Evolutionary conservation across 2,888 invertebrate genomes (phyloP).

Genomic region (Tipula lateralis): DNA sequence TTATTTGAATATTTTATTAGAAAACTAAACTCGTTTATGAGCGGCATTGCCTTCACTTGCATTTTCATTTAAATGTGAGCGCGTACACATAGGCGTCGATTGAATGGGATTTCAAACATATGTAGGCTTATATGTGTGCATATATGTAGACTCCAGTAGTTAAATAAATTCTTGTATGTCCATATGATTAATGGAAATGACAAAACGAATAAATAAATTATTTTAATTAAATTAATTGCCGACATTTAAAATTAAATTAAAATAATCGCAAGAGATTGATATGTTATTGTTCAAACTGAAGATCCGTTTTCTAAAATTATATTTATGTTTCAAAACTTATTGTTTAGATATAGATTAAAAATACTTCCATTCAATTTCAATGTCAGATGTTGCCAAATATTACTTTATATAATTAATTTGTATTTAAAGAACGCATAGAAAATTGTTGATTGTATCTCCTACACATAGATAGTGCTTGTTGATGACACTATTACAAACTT

Average conservation of each 20-base stretch:
- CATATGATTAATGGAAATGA: not conserved
- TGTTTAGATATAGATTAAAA: too few relatives aligned
- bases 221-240: not conserved
- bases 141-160: not conserved
- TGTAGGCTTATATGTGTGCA: not conserved
- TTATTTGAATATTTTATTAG: slow-evolving; percentile 11
- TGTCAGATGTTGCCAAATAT: too few relatives aligned
- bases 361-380: too few relatives aligned
- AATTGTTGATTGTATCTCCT: too few relatives aligned
- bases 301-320: too few relatives aligned
- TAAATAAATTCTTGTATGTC: not conserved
- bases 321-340: too few relatives aligned
- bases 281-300: too few relatives aligned
- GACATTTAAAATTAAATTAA: not conserved
- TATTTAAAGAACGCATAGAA: too few relatives aligned
- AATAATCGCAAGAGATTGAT: not conserved
- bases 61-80: not conserved
- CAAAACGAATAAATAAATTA: not conserved
- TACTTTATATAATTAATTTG: too few relatives aligned
- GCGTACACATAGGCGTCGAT: not conserved
- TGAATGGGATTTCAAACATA: not conserved
- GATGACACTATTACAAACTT: too few relatives aligned
- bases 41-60: not conserved
- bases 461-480: too few relatives aligned
- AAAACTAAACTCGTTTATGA: not conserved